A percentile compares a stretch with the other conserved stretches of the same genome.
These are phyloP conservation scores for Micromussa lordhowensis DNA, from an alignment of 92 coral and sea anemone species.

Conservation along the genomic window DNA sequence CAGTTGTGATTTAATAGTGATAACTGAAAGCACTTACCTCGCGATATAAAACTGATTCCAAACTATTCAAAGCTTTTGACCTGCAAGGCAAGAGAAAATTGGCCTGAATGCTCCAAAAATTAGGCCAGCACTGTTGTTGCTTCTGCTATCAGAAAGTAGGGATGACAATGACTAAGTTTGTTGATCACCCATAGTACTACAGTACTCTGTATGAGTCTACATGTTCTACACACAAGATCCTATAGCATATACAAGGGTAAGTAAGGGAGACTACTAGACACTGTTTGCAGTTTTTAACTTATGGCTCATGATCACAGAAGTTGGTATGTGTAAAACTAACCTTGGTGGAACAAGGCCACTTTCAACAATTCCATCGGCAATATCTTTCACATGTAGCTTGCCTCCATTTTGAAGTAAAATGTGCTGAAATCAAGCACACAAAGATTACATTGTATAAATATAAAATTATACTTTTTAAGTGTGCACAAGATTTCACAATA, in stretches of 20 bases:
- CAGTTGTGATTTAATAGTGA: too few relatives aligned
- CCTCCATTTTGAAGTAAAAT: constrained; percentile 75
- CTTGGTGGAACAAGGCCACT: constrained; percentile 67
- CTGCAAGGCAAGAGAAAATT: constrained; percentile 27
- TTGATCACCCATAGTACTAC: too few relatives aligned
- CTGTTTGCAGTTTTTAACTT: not conserved
- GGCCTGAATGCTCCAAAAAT: too few relatives aligned
- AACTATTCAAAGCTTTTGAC: constrained; percentile 74
- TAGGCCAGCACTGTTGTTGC: too few relatives aligned
- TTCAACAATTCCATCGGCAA: constrained; percentile 83
- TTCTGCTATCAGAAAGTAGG: too few relatives aligned
- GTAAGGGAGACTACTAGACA: too few relatives aligned
- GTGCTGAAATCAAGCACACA: constrained; percentile 46
- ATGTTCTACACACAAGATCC: too few relatives aligned
- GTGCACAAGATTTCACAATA: too few relatives aligned
- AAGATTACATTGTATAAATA: too few relatives aligned
- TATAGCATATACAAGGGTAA: too few relatives aligned
- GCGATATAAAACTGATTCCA: constrained; percentile 81
- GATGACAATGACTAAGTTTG: too few relatives aligned
- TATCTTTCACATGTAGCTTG: constrained; percentile 82
- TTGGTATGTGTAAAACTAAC: constrained; percentile 23
- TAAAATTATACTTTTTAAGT: not conserved
- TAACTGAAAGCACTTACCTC: constrained; percentile 61
- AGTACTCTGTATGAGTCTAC: too few relatives aligned
- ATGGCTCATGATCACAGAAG: not conserved